Base-by-base conservation (phyloP, 1,140 invertebrate genomes). In the Gryllus bimaculatus region DNA sequence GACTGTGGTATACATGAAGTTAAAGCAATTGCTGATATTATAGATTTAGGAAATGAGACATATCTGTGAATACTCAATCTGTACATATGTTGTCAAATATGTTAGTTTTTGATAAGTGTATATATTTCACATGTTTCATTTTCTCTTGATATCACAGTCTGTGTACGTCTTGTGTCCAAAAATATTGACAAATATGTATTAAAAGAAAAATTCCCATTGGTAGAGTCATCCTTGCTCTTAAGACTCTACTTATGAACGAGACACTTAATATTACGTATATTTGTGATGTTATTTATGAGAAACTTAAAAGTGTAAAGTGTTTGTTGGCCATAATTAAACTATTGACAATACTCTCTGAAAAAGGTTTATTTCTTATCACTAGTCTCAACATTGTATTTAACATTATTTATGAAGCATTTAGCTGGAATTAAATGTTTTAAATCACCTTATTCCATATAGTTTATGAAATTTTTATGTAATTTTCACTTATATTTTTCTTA, bases 51-150 rank as follows among this genome's bases (percentile, higher is more conserved):
- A 66, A 66, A 66, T 66, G 54, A 66, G 54, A 66, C 54, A 66
- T 66, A 66, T 66, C 54, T 66, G 54, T 66, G 54, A 66, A 66
- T 66, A 66, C 54, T 66, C 54, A 66, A 66, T 13, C 10, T 66
- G 54, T 66, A 66, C 54, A 66, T 66, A 66, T 66, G 54, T 66
- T 66, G 54, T 66, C 10, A 66, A 66, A 66, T 66, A 66, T 66
- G 54, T 66, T 66, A 66, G 54, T 66, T 66, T 66, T 66, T 66
- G 54, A 66, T 66, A 66, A 66, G 54, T 66, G 54, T 66, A 18
- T 66, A 66, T 66, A 18, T 13, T 10, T 66, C 18, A 66, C 10
- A 18, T 66, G 54, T 66, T 66, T 66, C 54, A 66, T 66, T 66
- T 66, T 66, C 54, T 66, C 54, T 66, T 66, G 10, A 18, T 18